Conservation (phyloP, 2,888 invertebrate species). For the Acleris emargana region DNA sequence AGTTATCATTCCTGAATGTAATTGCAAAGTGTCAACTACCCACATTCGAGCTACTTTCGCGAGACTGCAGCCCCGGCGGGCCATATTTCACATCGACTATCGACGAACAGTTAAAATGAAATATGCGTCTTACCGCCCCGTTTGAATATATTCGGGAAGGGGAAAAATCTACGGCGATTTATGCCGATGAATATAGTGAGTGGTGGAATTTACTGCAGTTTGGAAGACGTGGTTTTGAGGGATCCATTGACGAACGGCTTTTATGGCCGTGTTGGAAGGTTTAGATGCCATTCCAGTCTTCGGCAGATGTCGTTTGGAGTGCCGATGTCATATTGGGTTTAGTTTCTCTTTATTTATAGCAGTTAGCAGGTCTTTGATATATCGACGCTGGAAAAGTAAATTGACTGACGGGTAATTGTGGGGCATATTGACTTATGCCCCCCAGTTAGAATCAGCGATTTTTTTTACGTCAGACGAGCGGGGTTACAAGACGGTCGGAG, state of each 20-base stretch:
- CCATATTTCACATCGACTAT: slow-evolving; percentile 66
- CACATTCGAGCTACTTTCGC: slow-evolving; percentile 40
- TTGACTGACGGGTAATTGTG: no score
- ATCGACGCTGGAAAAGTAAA: no score
- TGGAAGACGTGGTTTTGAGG: slow-evolving; percentile 30
- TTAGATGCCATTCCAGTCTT: no score
- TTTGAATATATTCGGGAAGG: slow-evolving; percentile 56
- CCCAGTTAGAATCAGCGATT: no score
- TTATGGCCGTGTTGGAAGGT: slow-evolving; percentile 2
- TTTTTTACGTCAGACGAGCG: no score
- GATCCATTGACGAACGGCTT: slow-evolving; percentile 26
- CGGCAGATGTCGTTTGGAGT: no score
- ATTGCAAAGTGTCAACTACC: slow-evolving; percentile 38
- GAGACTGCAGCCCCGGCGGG: slow-evolving; percentile 36
- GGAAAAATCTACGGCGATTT: slow-evolving; percentile 51
- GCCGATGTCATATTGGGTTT: no score
- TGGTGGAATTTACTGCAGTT: slow-evolving; percentile 36
- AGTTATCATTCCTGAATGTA: slow-evolving; percentile 13
- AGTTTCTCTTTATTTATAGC: no score
- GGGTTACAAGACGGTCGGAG: no score
- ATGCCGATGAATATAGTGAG: slow-evolving; percentile 41
- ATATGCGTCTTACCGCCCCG: slow-evolving; percentile 61
- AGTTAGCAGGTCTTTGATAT: no score
- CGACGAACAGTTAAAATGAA: slow-evolving; percentile 69
- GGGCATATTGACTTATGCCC: no score